Evolutionary conservation across 2,113 vertebrate species (phyloP).

Genomic region (Carassius carassius): DNA sequence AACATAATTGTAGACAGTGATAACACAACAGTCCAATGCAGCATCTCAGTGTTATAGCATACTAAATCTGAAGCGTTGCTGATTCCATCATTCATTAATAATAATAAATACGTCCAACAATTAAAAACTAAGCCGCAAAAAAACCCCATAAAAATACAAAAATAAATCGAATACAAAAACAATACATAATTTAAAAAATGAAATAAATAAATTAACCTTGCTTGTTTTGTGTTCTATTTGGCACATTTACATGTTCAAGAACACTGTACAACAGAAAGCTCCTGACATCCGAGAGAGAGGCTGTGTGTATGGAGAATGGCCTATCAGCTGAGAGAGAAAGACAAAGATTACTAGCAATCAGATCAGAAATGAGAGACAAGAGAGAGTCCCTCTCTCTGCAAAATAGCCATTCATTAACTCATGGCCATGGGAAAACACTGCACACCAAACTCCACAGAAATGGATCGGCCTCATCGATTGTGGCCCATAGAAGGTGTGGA

Average conservation of each 20-base stretch:
- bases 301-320: conserved; percentile 43
- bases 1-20: not conserved
- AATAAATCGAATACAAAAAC: not conserved
- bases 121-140: not conserved
- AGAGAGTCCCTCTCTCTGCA: conserved; percentile 60
- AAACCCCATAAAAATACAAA: not conserved
- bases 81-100: not conserved
- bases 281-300: not conserved
- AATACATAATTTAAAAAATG: not conserved
- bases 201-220: not conserved
- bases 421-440: conserved; percentile 55
- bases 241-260: not conserved
- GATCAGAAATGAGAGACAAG: conserved; percentile 60
- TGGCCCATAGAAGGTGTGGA: conserved; percentile 60
- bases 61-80: not conserved
- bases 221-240: not conserved
- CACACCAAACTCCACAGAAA: conserved; percentile 66
- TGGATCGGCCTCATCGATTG: conserved; percentile 68
- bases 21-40: not conserved
- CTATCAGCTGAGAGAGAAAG: conserved; percentile 60
- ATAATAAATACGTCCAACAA: not conserved
- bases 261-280: not conserved
- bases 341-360: conserved; percentile 32
- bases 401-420: conserved; percentile 69
- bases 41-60: not conserved